Percentiles rank a stretch among this genome's conserved stretches.
Conservation (phyloP, 37 sponge, comb jelly and placozoan species). For the Halichondria panicea region DNA sequence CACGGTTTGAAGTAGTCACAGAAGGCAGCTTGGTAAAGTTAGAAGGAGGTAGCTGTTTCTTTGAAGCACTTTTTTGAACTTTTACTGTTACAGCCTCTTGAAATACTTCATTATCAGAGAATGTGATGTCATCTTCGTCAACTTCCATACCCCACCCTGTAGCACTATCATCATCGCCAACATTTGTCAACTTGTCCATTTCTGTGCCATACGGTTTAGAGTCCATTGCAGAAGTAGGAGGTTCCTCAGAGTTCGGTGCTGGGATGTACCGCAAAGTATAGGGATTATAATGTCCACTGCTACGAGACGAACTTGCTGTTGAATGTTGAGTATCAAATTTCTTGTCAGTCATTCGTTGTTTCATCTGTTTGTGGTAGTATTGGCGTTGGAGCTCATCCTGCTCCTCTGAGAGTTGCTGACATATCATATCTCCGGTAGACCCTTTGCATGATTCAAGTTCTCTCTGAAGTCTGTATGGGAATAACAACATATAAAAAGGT, state of each 20-base stretch:
- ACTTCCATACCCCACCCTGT: neutral
- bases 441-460: slow-evolving; percentile 54
- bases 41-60: no score
- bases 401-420: slow-evolving; percentile 33
- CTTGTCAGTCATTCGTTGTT: slow-evolving; percentile 8
- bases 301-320: neutral
- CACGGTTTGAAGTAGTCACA: no score
- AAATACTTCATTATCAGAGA: neutral
- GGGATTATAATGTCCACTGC: slow-evolving; percentile 12
- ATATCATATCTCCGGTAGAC: slow-evolving; percentile 41
- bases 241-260: neutral
- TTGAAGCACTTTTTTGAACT: no score
- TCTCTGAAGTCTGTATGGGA: slow-evolving; percentile 34
- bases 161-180: neutral
- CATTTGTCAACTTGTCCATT: neutral
- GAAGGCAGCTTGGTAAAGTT: no score
- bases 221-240: no score
- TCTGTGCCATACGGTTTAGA: no score
- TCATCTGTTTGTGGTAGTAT: slow-evolving; percentile 61
- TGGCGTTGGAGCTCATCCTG: slow-evolving; percentile 56
- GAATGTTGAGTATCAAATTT: neutral
- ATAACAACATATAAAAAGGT: neutral
- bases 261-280: slow-evolving; percentile 9
- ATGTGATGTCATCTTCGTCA: neutral
- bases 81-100: no score